Base-by-base conservation (phyloP, 2,113 vertebrate genomes). In the Dasypus novemcinctus region DNA sequence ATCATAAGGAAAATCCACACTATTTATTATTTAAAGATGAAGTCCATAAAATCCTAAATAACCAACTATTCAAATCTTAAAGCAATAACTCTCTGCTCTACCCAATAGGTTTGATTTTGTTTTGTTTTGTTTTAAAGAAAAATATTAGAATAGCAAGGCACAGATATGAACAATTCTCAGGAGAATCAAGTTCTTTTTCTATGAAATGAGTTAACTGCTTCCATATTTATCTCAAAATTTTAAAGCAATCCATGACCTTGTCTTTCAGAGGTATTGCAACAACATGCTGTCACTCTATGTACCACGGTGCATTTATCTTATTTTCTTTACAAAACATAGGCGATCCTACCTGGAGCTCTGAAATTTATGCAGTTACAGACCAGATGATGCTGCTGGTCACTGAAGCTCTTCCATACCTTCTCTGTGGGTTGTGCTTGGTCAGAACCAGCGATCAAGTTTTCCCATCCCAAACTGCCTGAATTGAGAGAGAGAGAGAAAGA, bases 311-410 rank as follows among this genome's bases (percentile, higher is more conserved):
- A 96, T 86, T 95, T 1, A 91, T 63, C 85, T 87, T 93, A 64
- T 94, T 94, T 96, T 94, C 94, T 93, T 85, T 33, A 82, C 6
- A 92, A 96, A 96, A 97, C 59, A 87, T 0, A 87, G 79, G 71
- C 68, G 91, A 94, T 94, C 97, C 97, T 98, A 98, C 98, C 98
- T 98, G 98, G 98, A 98, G 98, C 94, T 98, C 94, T 97, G 96
- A 93, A 93, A 74, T 95, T 17, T 84, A 78, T 96, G 95, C 97
- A 98, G 98, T 97, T 98, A 97, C 98, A 97, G 97, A 97, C 84
- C 71, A 79, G 96, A 31, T 18, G 96, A 87, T 41, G 92, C 90
- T 95, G 96, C 46, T 61, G 92, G 96, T 91, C 93, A 96, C 96
- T 95, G 97, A 95, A 96, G 97, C 96, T 92, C 97, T 97, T 95